Base-by-base conservation (phyloP, 2,797 vertebrate species). In the Limnodromus scolopaceus region DNA sequence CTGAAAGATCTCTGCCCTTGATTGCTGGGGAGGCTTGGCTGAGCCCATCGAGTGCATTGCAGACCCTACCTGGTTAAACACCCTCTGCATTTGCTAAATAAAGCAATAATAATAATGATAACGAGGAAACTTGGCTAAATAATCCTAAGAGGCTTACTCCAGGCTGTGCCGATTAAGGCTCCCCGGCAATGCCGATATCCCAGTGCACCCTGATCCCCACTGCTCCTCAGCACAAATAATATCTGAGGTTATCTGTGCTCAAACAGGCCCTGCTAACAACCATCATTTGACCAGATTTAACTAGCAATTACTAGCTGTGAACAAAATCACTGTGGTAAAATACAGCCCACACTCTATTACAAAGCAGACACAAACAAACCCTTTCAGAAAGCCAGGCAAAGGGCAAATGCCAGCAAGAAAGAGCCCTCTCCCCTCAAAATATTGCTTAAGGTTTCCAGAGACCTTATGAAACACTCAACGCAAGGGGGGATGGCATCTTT, bases 301-400 rank as follows among this genome's bases (percentile, higher is more conserved):
- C 96, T 91, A 94, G 84, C 90, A 95, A 93, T 97, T 95, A 96
- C 86, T 28, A 93, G 96, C 96, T 93, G 94, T 1, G 90, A 95
- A 66, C 63, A 51, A 90, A 97, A 96, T 87, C 95, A 2, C 75
- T 17, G 70, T 41, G 93, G 88, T 66, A 85, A 85, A 96, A 92
- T 6, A 91, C 93, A 93, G 32, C 96, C 94, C 86, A 93, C 94
- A 34, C 16, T 87, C 92, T 14, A 10, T 84, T 57, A 78, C 20
- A 9, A 36, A 23, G 13, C 93, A 91, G 94, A 94, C 83, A 79
- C 88, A 93, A 96, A 95, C 96, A 89, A 95, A 81, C 49, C 77
- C 58, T 58, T 27, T 60, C 77, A 41, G 13, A 46, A 61, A 86
- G 77, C 22, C 87, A 94, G 43, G 72, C 79, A 20, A 65, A 89